phyloP scores from a whole-genome alignment of 92 coral and sea anemone species.

The Porites cylindrica region DNA sequence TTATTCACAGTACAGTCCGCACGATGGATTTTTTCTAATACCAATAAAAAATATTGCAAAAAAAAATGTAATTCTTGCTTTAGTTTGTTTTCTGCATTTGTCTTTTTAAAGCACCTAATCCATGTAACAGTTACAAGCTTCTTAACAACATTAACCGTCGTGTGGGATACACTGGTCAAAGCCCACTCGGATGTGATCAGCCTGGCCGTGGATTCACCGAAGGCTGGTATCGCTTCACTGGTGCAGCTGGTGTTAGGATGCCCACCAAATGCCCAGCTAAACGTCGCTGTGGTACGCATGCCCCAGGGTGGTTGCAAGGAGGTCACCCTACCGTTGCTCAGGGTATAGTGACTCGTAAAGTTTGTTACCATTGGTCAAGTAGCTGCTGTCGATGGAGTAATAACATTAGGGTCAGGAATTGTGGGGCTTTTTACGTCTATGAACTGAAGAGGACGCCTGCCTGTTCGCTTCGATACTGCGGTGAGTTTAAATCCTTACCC shows the following conservation, averaged over 20 bases:
- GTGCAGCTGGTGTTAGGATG: not conserved
- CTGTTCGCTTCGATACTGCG: conserved; percentile 1
- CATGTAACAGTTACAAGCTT: not conserved
- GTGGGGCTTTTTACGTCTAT: conserved; percentile 28
- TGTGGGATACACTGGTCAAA: conserved; percentile 1
- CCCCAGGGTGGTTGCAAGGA: conserved; percentile 6
- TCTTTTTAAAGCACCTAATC: not conserved
- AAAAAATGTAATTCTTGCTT: no score
- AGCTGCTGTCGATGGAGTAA: conserved; percentile 16
- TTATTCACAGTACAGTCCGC: no score
- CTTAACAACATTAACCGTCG: not conserved
- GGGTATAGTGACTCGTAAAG: not conserved
- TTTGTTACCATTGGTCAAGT: conserved; percentile 22
- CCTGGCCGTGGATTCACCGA: not conserved
- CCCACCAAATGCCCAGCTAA: not conserved
- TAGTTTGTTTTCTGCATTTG: not conserved
- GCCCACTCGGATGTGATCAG: not conserved
- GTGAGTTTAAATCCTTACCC: not conserved
- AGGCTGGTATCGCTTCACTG: conserved; percentile 27
- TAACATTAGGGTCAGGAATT: conserved; percentile 15
- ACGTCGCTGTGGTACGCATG: conserved; percentile 20
- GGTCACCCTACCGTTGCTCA: not conserved
- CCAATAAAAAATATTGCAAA: no score
- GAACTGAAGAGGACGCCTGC: conserved; percentile 4
- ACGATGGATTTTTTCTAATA: no score